Base-by-base conservation (phyloP, 2,888 invertebrate genomes). In the Polylopha cassiicola region DNA sequence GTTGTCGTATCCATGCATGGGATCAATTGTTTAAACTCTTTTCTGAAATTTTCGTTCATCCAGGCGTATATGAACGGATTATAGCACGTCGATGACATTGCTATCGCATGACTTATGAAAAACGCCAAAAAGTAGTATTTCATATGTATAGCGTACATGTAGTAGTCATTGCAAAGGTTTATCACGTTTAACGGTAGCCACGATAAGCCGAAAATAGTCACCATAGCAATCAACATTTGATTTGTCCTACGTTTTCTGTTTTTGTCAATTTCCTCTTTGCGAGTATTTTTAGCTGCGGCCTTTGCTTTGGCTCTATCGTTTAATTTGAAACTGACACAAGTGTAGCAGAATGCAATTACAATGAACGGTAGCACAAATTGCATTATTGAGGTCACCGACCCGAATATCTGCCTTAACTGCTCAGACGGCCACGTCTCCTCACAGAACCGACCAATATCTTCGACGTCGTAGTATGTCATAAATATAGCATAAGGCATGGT, bases 161-260 rank as follows among this genome's bases (percentile, higher is more conserved):
- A 91, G 58, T 95, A 92, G 64, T 95, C 95, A 61, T 92, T 92
- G 57, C 94, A 88, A 18, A 98, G 89, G 68, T 98, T 98, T 52
- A 96, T 91, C 33, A 94, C 80, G 69, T 99, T 99, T 42, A 99
- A 84, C 53, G 97, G 96, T 37, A 96, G 76, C 97, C 99, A 99
- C 17, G 97, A 98, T n/a, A 95, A 84, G 0, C 97, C 95, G 67
- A 99, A 99, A 36, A 99, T 95, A 6, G 92, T 91, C 5, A 95
- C 99, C 99, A 99, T 99, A 1, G 96, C 94, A 44, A 99, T 97
- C 43, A 99, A 84, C 99, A 99, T 99, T 51, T 95, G 90, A 73
- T 99, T 98, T 4, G 98, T 98, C 22, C 96, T 88, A 37, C 93
- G 89, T 65, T 98, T 97, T 39, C 98, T 87, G 59, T 94, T 93